These are phyloP conservation scores for Apogon talboti DNA, from an alignment of 2,797 vertebrate species.

Conservation along the genomic window DNA sequence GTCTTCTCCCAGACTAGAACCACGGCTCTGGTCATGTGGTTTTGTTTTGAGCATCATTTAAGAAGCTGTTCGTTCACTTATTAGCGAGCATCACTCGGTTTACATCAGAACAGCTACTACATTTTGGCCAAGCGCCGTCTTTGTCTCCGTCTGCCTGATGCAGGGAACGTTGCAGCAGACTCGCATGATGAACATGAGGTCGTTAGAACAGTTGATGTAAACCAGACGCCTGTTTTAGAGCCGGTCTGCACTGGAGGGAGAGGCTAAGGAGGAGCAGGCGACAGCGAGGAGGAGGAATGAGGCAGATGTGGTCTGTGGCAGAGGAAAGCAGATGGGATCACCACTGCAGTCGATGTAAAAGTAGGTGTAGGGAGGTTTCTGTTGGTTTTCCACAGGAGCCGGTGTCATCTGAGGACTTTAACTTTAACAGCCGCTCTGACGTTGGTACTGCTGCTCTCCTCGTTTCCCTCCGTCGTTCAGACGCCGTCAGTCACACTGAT, in stretches of 20 bases:
- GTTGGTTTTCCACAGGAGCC: slow-evolving; percentile 24
- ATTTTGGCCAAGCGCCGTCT: slow-evolving; percentile 1
- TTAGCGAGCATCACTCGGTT: slow-evolving; percentile 4
- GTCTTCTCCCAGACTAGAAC: slow-evolving; percentile 7
- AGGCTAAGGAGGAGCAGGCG: slow-evolving; percentile 42
- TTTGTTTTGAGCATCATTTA: background rate
- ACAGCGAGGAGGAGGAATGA: slow-evolving; percentile 25
- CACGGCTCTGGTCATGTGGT: background rate
- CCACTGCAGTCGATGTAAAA: slow-evolving; percentile 41
- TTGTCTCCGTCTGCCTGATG: slow-evolving; percentile 20
- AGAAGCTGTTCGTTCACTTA: background rate
- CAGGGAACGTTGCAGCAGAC: slow-evolving; percentile 32
- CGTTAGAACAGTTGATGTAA: slow-evolving; percentile 74
- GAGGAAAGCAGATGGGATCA: slow-evolving; percentile 48
- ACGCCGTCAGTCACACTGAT: slow-evolving; percentile 31
- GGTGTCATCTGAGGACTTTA: slow-evolving; percentile 10
- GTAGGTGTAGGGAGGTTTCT: slow-evolving; percentile 38
- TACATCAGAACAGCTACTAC: background rate
- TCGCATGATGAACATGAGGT: slow-evolving; percentile 59
- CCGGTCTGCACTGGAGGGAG: slow-evolving; percentile 48
- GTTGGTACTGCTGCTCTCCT: slow-evolving; percentile 14
- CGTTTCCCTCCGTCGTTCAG: slow-evolving; percentile 19
- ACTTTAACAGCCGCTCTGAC: slow-evolving; percentile 29
- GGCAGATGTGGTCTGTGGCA: slow-evolving; percentile 59
- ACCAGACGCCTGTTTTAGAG: slow-evolving; percentile 68